Evolutionary conservation across 2,797 vertebrate genomes (phyloP).

Genomic region (Rousettus madagascariensis): DNA sequence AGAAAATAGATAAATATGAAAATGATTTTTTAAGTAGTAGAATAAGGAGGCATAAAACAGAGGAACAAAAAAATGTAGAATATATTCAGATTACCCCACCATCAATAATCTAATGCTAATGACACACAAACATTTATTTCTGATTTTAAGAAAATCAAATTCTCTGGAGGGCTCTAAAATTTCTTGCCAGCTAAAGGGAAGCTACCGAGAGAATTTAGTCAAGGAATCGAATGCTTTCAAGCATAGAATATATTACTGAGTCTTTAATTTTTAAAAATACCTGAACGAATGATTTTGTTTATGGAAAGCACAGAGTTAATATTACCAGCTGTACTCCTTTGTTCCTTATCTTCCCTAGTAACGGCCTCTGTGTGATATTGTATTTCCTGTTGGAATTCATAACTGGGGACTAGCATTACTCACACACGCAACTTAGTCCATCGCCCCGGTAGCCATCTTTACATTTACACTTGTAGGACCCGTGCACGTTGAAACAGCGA

Average conservation of each 20-base stretch:
- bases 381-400: not conserved
- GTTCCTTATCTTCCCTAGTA: not conserved
- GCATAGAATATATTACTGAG: not conserved
- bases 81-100: not conserved
- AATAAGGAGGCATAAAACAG: not conserved
- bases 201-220: slow-evolving; percentile 67
- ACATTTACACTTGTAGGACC: slow-evolving; percentile 98
- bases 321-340: not conserved
- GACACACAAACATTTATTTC: not conserved
- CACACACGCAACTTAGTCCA: slow-evolving; percentile 93
- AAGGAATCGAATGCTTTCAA: slow-evolving; percentile 39
- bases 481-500: slow-evolving; percentile 94
- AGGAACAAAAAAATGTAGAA: not conserved
- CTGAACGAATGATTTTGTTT: not conserved
- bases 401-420: slow-evolving; percentile 74
- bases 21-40: not conserved
- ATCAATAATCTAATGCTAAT: not conserved
- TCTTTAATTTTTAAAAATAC: slow-evolving; percentile 66
- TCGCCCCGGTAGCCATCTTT: slow-evolving; percentile 92
- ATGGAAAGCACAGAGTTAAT: slow-evolving; percentile 45
- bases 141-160: not conserved
- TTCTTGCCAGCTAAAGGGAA: not conserved
- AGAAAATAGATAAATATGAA: not conserved
- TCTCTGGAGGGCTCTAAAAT: not conserved
- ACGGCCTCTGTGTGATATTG: not conserved